phyloP scores from a whole-genome alignment of 1,140 invertebrate species.

The Drosophila erecta region DNA sequence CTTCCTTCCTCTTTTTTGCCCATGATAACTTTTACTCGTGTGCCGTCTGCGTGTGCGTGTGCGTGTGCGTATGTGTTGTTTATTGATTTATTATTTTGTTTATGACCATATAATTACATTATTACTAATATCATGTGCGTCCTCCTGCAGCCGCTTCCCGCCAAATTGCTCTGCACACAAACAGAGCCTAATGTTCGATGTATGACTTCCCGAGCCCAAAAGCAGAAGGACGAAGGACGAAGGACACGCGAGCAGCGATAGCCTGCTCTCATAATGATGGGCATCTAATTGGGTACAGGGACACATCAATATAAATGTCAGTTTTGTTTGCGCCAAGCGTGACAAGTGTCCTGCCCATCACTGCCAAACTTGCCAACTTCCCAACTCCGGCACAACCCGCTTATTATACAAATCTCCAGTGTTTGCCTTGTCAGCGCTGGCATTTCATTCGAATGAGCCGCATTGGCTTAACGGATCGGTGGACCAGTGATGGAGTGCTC shows the following conservation, averaged over 20 bases:
- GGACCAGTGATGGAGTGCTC: slow-evolving; percentile 29
- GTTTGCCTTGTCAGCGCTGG: slow-evolving; percentile 7
- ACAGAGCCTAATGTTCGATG: slow-evolving; percentile 54
- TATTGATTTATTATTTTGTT: slow-evolving; percentile 77
- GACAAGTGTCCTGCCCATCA: slow-evolving; percentile 46
- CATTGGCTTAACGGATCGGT: neutral
- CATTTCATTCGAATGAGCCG: neutral
- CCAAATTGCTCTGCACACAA: slow-evolving; percentile 60
- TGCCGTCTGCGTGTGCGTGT: slow-evolving; percentile 7
- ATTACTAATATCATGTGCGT: slow-evolving; percentile 59
- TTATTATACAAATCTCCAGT: slow-evolving; percentile 10
- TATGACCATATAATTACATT: slow-evolving; percentile 76
- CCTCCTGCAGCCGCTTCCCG: neutral
- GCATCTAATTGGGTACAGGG: slow-evolving; percentile 60
- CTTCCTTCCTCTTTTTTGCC: neutral
- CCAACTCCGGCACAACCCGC: neutral
- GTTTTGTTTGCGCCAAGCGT: slow-evolving; percentile 44
- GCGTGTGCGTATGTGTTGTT: slow-evolving; percentile 21
- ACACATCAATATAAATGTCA: slow-evolving; percentile 73
- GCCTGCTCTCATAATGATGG: slow-evolving; percentile 35
- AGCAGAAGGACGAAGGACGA: neutral
- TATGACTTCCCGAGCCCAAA: slow-evolving; percentile 43
- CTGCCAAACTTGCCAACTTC: neutral
- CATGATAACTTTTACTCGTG: slow-evolving; percentile 10
- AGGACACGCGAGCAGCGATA: neutral